These are phyloP conservation scores for Polyodon spathula DNA, from an alignment of 2,113 vertebrate species.

Conservation along the genomic window DNA sequence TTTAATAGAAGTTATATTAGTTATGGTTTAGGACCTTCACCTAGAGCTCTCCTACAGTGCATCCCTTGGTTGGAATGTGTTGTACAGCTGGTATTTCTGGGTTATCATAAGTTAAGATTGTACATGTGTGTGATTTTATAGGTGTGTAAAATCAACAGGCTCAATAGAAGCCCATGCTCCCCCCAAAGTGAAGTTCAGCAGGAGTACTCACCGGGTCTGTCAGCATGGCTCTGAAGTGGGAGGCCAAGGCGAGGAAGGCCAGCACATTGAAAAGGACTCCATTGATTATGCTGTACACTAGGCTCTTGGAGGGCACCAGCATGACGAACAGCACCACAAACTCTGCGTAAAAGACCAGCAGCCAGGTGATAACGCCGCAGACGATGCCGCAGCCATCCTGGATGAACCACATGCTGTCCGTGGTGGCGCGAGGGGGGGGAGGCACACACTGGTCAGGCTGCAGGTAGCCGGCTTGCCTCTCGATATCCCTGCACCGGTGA, in stretches of 20 bases:
- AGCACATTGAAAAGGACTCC: slow-evolving; percentile 82
- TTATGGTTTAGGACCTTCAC: no score
- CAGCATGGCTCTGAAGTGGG: slow-evolving; percentile 90
- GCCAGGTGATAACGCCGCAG: slow-evolving; percentile 89
- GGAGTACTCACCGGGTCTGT: slow-evolving; percentile 86
- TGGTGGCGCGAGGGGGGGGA: slow-evolving; percentile 55
- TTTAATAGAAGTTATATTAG: no score
- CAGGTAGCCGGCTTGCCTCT: slow-evolving; percentile 87
- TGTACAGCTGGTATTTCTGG: no score
- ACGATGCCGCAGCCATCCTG: slow-evolving; percentile 89
- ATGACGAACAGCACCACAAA: slow-evolving; percentile 95
- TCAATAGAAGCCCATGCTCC: no score
- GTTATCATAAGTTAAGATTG: no score
- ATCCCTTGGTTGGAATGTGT: no score
- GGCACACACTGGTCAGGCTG: slow-evolving; percentile 83
- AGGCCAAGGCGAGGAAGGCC: slow-evolving; percentile 86
- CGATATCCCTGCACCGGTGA: slow-evolving; percentile 86
- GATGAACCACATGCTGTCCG: slow-evolving; percentile 91
- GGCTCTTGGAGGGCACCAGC: slow-evolving; percentile 78
- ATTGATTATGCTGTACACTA: slow-evolving; percentile 80
- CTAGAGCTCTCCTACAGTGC: no score
- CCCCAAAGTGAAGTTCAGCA: neutral
- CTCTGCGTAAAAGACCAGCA: slow-evolving; percentile 91
- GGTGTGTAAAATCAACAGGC: no score
- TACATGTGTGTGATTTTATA: no score